Base-by-base conservation (phyloP, 1,140 invertebrate genomes). In the Leptinotarsa texana region DNA sequence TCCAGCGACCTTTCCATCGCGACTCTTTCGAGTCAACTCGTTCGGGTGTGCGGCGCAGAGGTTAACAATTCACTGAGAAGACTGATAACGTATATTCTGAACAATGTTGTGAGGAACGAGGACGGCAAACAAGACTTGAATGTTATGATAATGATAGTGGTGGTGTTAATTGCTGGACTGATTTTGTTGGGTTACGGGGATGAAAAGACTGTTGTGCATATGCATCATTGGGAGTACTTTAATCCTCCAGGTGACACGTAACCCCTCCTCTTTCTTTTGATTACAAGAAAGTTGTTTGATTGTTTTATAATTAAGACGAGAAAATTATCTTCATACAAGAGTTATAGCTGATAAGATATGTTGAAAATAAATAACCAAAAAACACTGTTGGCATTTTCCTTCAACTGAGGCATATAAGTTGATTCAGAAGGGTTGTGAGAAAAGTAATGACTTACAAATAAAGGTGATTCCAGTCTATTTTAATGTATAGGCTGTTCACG, bases 201-300 rank as follows among this genome's bases (percentile, higher is more conserved):
- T 62, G 90, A 91, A 47, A 89, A 89, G 76, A 91, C 92, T 21
- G 88, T 94, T 57, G 92, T 92, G 74, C 92, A 94, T 83, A 91
- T 94, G 81, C 90, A 91, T 75, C 90, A 91, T 72, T 95, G 94
- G 94, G 93, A 95, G 83, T 95, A 92, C 82, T 94, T 93, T 79
- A 94, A 93, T 87, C 93, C 93, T 22, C 93, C 92, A 74, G 88
- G 80, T 75, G 88, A 87, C 77, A 76, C 83, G 57, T 85, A 80
- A 80, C n/a, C 51, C 51, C 3, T 57, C 3, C n/a, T 6, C n/a
- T 6, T 1, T 57, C 15, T 57, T 57, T 57, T 2, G 51, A 18
- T 57, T 57, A n/a, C n/a, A 57, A 57, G 51, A 57, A 57, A 17
- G 51, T 57, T 57, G 51, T 57, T 57, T 57, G 51, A 57, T 57